Evolutionary conservation across 2,888 invertebrate species (phyloP), one percentile per base, ranked within the genome.

Genomic region (Aleiodes testaceus): DNA sequence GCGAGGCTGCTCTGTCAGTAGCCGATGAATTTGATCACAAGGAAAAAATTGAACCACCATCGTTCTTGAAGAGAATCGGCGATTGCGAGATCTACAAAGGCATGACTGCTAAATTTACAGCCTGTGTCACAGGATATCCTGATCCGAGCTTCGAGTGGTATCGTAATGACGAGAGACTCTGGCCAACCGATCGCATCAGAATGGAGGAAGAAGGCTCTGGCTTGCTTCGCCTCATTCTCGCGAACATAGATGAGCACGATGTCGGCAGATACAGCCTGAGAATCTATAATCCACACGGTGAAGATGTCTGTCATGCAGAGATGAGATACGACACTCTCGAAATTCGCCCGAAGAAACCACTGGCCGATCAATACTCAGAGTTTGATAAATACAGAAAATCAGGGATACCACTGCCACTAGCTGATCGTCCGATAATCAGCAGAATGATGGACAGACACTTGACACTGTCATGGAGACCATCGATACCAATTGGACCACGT

Each of bases 391-490:
- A 93, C 88, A 93, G 94, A 84, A 92, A 92, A 82, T 92, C 93
- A 0, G 96, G 96, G 45, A 91, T 95, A 4, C 97, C 97, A 0
- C 91, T 96, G 84, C 97, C 97, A 0, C 88, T 98, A 3, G 91
- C 95, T 0, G 97, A 98, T 86, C 92, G 92, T 69, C 99, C 99
- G 3, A 95, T 96, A 82, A 96, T 99, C 82, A 94, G 95, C 16
- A 93, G 95, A 66, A 97, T 98, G 94, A 94, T 95, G 7, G 97
- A 97, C 83, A 91, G 96, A 7, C 92, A 94, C 70, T 91, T 97
- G 73, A 96, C 95, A 0, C 89, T 99, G 9, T 95, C 96, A 0
- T 99, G 99, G 99, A 94, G 93, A 79, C 97, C 98, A 0, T 97
- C 96, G 16, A 93, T 98, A 61, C 95, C 97, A 2, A 91, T 94